Conservation (phyloP, 1,140 invertebrate species). For the Tetranychus cinnabarinus region DNA sequence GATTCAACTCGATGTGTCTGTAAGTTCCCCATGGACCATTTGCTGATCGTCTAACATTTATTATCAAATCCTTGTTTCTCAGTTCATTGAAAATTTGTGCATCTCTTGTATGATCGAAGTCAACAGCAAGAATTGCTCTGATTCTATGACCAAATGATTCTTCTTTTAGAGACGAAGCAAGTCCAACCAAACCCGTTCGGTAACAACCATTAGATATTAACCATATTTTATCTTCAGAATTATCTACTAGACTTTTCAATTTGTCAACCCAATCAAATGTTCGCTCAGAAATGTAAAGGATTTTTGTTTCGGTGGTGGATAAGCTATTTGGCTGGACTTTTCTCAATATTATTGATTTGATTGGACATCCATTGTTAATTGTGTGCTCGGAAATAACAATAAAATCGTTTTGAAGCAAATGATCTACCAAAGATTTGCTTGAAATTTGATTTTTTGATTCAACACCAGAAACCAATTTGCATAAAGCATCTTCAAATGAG, state of each 20-base stretch:
- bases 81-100: neutral
- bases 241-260: neutral
- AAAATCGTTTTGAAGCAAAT: neutral
- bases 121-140: neutral
- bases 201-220: neutral
- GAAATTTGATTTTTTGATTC: too few relatives aligned
- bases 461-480: too few relatives aligned
- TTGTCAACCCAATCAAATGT: neutral
- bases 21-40: neutral
- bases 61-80: neutral
- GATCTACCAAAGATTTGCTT: too few relatives aligned
- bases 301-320: too few relatives aligned
- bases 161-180: neutral
- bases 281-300: too few relatives aligned
- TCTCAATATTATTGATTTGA: neutral
- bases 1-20: neutral
- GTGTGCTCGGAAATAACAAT: neutral
- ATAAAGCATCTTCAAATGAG: too few relatives aligned
- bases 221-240: neutral
- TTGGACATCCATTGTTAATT: neutral
- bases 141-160: neutral
- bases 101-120: neutral
- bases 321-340: neutral
- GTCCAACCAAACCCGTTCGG: neutral
- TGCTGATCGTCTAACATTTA: neutral